A percentile compares a stretch with the other conserved stretches of the same genome.
phyloP scores from a whole-genome alignment of 1,140 invertebrate species.

The Hyposmocoma kahamanoa region DNA sequence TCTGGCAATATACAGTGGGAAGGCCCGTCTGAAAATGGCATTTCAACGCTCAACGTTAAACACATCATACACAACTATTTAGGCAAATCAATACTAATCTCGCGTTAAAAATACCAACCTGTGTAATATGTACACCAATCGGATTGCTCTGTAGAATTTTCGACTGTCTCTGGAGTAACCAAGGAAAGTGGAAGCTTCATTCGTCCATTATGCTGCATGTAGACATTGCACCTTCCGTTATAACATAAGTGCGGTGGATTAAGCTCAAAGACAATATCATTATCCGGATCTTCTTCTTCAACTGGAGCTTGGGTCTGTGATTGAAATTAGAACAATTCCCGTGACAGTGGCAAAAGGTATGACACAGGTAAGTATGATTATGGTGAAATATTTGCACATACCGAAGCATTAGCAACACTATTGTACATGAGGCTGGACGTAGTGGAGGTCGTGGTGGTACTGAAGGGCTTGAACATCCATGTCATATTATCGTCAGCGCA shows the following conservation, averaged over 20 bases:
- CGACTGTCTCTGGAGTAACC: constrained; percentile 53
- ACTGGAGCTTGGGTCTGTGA: not conserved
- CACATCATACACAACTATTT: no score
- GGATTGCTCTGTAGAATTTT: constrained; percentile 50
- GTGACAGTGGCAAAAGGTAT: not conserved
- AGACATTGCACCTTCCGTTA: constrained; percentile 75
- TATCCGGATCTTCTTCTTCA: constrained; percentile 23
- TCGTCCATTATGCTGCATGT: constrained; percentile 73
- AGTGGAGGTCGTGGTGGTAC: constrained; percentile 41
- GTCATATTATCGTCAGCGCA: constrained; percentile 56
- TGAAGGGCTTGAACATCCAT: constrained; percentile 46
- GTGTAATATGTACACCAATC: constrained; percentile 56
- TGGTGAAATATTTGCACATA: constrained; percentile 18
- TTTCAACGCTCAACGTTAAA: no score
- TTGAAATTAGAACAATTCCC: not conserved
- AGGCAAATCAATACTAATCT: no score
- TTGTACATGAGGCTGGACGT: constrained; percentile 51
- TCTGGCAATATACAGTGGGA: constrained; percentile 46
- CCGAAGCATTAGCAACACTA: constrained; percentile 44
- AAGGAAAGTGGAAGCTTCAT: constrained; percentile 74
- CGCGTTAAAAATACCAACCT: constrained; percentile 23
- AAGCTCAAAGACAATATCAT: constrained; percentile 36
- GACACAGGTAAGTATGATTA: not conserved
- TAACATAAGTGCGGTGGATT: constrained; percentile 65
- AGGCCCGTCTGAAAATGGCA: constrained; percentile 37